Conservation (phyloP, 2,113 vertebrate genomes). For the Malurus cyaneus region DNA sequence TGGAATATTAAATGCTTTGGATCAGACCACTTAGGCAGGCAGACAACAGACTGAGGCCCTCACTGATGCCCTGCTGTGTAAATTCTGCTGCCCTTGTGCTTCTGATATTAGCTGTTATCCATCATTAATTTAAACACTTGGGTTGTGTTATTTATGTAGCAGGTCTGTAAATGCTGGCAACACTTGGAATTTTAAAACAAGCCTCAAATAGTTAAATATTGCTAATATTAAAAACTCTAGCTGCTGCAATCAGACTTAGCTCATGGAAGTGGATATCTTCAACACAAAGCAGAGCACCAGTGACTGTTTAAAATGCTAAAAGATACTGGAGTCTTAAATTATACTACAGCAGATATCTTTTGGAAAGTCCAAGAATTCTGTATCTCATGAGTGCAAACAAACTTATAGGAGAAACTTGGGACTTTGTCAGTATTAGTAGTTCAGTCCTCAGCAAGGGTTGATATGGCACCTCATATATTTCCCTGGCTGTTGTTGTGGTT, state of each 20-base stretch:
- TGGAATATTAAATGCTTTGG: background rate
- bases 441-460: background rate
- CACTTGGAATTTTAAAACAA: background rate
- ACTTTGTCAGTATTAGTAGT: background rate
- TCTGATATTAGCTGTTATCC: background rate
- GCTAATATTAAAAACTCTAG: background rate
- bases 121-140: background rate
- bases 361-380: background rate
- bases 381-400: background rate
- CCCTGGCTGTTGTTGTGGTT: background rate
- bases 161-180: background rate
- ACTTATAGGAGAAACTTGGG: background rate
- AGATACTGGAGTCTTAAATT: background rate
- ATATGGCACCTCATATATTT: fast-evolving
- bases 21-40: background rate
- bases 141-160: background rate
- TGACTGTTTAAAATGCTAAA: background rate
- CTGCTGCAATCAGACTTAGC: background rate
- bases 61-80: background rate
- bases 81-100: background rate
- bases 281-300: background rate
- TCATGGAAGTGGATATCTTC: background rate
- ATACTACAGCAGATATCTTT: background rate
- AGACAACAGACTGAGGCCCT: background rate
- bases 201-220: background rate